These are phyloP conservation scores for Tenthredo notha DNA, from an alignment of 2,888 invertebrate species.

Conservation along the genomic window DNA sequence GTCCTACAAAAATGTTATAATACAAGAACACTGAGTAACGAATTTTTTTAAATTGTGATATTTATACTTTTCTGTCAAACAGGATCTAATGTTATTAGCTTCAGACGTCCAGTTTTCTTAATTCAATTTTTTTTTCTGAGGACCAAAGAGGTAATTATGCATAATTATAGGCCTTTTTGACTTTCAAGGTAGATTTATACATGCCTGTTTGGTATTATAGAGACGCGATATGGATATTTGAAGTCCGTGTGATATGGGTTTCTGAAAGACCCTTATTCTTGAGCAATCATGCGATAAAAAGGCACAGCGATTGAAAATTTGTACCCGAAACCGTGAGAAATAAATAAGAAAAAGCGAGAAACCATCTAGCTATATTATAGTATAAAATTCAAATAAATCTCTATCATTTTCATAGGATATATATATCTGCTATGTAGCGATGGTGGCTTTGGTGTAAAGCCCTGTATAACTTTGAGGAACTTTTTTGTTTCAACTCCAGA, in stretches of 20 bases:
- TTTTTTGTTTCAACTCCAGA: slow-evolving; percentile 15
- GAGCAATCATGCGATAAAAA: slow-evolving; percentile 3
- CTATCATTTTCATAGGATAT: background rate
- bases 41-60: background rate
- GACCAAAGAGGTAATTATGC: too few relatives aligned
- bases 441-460: slow-evolving; percentile 1
- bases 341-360: background rate
- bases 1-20: too few relatives aligned
- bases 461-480: slow-evolving; percentile 10
- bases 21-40: too few relatives aligned
- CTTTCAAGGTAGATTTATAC: too few relatives aligned
- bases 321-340: background rate
- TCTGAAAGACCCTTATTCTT: background rate
- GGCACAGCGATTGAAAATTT: background rate
- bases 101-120: too few relatives aligned
- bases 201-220: too few relatives aligned
- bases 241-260: background rate
- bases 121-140: too few relatives aligned
- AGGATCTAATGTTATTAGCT: background rate
- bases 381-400: slow-evolving; percentile 8
- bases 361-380: background rate
- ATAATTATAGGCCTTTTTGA: too few relatives aligned
- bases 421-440: background rate
- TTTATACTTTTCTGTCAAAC: background rate
- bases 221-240: too few relatives aligned